Base-by-base conservation (phyloP, 2,888 invertebrate genomes). In the Aphidoletes aphidimyza region DNA sequence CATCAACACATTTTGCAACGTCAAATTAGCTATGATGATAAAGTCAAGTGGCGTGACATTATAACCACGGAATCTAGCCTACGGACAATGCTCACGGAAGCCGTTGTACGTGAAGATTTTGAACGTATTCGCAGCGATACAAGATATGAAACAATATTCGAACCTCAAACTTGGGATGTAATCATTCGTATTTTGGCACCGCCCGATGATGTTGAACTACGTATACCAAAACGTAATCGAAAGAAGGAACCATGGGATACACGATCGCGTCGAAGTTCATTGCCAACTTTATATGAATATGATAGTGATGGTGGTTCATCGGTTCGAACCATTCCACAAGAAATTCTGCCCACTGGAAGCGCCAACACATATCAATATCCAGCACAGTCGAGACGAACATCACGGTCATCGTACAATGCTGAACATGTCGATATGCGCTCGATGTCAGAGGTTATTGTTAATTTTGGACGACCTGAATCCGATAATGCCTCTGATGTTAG, bases 111-210 rank as follows among this genome's bases (percentile, higher is more conserved):
- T 30, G 97, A 97, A 89, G 97, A 97, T 89, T 97, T 95, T 90
- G 94, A 95, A 88, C 91, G 95, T 19, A 95, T 97, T 84, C 93
- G 96, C 3, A 93, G 93, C 86, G 97, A 97, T 87, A 92, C 93
- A 8, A 92, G 95, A 85, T 97, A 96, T 89, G 95, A 95, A 85
- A 93, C 93, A 39, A 91, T 97, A 17, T 97, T 97, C 89, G 93
- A 96, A 84, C 95, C 97, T 0, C 94, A 94, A 84, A 97, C 97
- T 88, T 97, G 97, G 97, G 97, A 97, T 88, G 96, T 97, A 39
- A 96, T 97, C 86, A 96, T 97, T 45, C 92, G 96, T 37, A 95
- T 96, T 84, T 89, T 96, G 86, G 94, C 96, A 0, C 93, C 95
- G 0, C 90, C 89, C 0, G 89, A 90, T 39, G 88, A 88, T 85